phyloP scores from a whole-genome alignment of 2,888 invertebrate species.

The Opisthograptis luteolata region DNA sequence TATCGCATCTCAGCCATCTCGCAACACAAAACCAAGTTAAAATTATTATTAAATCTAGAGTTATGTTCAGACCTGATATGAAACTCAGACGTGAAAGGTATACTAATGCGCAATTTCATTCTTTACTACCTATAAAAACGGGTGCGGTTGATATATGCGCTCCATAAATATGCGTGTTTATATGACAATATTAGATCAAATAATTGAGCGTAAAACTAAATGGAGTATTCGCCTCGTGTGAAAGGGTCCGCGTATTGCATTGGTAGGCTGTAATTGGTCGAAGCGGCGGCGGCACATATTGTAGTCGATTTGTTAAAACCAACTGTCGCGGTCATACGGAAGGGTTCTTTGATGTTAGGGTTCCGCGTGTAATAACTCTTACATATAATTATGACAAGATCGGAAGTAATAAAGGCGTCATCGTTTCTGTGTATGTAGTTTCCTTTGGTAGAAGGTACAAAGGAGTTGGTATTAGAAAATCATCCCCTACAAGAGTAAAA shows the following conservation, averaged over 20 bases:
- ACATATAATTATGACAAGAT: too few species aligned
- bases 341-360: neutral
- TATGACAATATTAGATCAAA: constrained; percentile 72
- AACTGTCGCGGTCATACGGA: constrained; percentile 11
- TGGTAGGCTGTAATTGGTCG: constrained; percentile 55
- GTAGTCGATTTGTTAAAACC: constrained; percentile 42
- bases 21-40: constrained; percentile 66
- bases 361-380: neutral
- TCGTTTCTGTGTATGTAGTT: too few species aligned
- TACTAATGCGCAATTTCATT: constrained; percentile 78
- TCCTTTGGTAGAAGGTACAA: too few species aligned
- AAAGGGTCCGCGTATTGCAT: constrained; percentile 42
- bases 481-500: too few species aligned
- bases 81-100: constrained; percentile 71
- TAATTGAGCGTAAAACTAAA: constrained; percentile 73
- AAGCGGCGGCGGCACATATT: constrained; percentile 46
- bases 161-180: constrained; percentile 73
- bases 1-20: constrained; percentile 61
- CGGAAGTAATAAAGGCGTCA: too few species aligned
- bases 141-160: constrained; percentile 47
- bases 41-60: constrained; percentile 67
- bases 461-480: too few species aligned
- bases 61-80: constrained; percentile 69
- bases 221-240: constrained; percentile 54
- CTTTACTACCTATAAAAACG: constrained; percentile 78